phyloP scores from a whole-genome alignment of 2,113 vertebrate genomes.

The Dendrocopos noguchii region DNA sequence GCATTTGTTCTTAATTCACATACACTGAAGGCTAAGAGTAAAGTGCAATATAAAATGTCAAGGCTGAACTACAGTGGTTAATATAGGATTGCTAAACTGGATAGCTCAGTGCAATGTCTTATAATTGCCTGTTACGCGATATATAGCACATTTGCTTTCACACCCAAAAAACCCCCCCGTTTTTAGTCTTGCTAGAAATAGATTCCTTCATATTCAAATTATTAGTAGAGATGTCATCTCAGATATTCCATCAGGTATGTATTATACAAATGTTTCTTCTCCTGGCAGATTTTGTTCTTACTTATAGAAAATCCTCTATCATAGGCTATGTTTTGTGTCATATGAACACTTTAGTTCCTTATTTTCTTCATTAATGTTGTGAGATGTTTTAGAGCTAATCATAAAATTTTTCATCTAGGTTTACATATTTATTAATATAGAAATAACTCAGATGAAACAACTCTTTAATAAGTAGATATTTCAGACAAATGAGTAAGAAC shows the following conservation, averaged over 20 bases:
- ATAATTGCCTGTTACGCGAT: not conserved
- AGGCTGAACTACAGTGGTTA: not conserved
- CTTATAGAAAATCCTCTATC: not conserved
- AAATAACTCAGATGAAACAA: not conserved
- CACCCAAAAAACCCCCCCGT: not conserved
- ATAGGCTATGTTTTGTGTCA: not conserved
- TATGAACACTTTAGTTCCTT: not conserved
- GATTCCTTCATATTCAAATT: not conserved
- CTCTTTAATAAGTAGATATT: not conserved
- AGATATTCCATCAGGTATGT: not conserved
- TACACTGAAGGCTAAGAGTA: not conserved
- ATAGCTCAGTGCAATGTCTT: not conserved
- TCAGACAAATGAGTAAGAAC: not conserved
- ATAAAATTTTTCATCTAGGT: not conserved
- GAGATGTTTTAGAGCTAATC: slow-evolving; percentile 2
- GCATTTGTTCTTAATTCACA: not conserved
- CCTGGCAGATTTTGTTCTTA: not conserved
- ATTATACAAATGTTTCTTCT: not conserved
- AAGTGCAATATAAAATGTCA: not conserved
- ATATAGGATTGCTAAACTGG: not conserved
- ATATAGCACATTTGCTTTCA: not conserved
- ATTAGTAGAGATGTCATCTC: not conserved
- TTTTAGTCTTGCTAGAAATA: not conserved
- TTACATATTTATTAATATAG: slow-evolving; percentile 11
- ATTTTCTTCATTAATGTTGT: not conserved